phyloP scores from a whole-genome alignment of 2,888 invertebrate genomes.

The Polydrusus cervinus region DNA sequence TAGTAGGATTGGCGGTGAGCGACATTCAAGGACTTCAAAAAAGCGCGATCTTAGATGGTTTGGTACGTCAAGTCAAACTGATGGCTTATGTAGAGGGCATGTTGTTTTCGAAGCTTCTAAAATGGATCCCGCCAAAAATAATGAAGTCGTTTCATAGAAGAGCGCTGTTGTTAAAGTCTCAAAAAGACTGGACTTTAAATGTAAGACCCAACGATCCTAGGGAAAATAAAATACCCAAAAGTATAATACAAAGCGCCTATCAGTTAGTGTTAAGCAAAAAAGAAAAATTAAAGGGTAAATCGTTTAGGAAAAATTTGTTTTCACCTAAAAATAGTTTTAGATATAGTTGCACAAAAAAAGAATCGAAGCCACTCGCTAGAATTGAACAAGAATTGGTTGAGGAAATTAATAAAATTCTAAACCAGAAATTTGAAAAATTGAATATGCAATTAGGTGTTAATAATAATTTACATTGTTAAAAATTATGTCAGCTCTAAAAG shows the following conservation, averaged over 20 bases:
- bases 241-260: constrained; percentile 83
- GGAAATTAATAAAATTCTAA: constrained; percentile 61
- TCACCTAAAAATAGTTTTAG: constrained; percentile 30
- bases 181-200: constrained; percentile 82
- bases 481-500: background rate
- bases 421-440: constrained; percentile 61
- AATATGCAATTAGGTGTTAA: constrained; percentile 48
- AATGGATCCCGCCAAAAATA: constrained; percentile 77
- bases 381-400: constrained; percentile 61
- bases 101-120: constrained; percentile 84
- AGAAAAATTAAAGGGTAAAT: constrained; percentile 75
- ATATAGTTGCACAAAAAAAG: constrained; percentile 27
- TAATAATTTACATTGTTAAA: constrained; percentile 34
- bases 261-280: constrained; percentile 83
- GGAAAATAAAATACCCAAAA: constrained; percentile 85
- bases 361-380: constrained; percentile 55
- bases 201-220: constrained; percentile 89
- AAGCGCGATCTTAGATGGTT: constrained; percentile 85
- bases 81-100: constrained; percentile 89
- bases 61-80: constrained; percentile 87
- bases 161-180: constrained; percentile 84
- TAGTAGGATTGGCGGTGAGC: constrained; percentile 90
- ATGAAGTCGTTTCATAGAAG: constrained; percentile 80
- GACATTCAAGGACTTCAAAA: constrained; percentile 88
- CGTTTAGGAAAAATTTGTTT: constrained; percentile 60